Conservation (phyloP, 2,888 invertebrate species). For the Adelognathus sp. region DNA sequence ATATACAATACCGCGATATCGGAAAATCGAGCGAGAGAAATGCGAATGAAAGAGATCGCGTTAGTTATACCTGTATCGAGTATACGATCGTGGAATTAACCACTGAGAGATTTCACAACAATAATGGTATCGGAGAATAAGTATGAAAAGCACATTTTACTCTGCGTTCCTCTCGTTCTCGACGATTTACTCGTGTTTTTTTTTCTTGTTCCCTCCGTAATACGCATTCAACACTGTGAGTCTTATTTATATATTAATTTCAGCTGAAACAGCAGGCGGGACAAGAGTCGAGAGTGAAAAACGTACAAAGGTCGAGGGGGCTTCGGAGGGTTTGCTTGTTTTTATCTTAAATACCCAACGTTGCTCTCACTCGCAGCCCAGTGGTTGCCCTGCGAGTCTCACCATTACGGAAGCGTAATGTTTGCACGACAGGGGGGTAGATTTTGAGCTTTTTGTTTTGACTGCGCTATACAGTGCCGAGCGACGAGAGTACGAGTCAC, state of each 20-base stretch:
- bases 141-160: background rate
- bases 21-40: slow-evolving; percentile 29
- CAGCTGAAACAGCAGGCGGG: background rate
- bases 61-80: slow-evolving; percentile 3
- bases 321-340: slow-evolving; percentile 31
- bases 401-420: slow-evolving; percentile 14
- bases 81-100: background rate
- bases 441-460: slow-evolving; percentile 33
- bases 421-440: slow-evolving; percentile 30
- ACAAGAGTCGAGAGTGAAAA: slow-evolving; percentile 26
- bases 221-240: slow-evolving; percentile 7
- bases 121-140: background rate
- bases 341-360: slow-evolving; percentile 7
- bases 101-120: background rate
- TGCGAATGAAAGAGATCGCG: background rate
- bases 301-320: slow-evolving; percentile 2
- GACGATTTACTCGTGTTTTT: background rate
- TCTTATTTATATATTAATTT: slow-evolving; percentile 18
- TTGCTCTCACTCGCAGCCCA: background rate
- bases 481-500: background rate
- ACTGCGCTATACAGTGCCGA: background rate
- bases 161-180: slow-evolving; percentile 9
- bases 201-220: background rate
- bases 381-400: no score
- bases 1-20: background rate